Conservation (phyloP, 2,113 vertebrate species). For the Macrotus californicus region DNA sequence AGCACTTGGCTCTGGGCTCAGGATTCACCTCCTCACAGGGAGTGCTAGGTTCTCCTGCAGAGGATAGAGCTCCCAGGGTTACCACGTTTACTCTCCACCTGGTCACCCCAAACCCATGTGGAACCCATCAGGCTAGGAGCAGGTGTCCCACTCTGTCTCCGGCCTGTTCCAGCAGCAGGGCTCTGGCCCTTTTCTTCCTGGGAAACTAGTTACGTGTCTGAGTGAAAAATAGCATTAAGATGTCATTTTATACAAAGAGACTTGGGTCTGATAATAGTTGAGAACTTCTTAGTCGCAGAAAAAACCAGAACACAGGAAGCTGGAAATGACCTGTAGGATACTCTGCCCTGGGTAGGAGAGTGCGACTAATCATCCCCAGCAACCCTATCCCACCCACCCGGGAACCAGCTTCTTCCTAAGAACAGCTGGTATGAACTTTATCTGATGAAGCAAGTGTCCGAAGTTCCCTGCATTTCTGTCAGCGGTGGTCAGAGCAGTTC, state of each 20-base stretch:
- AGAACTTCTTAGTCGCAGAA: neutral
- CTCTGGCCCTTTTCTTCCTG: neutral
- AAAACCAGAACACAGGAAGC: neutral
- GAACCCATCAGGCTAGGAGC: neutral
- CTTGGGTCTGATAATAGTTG: neutral
- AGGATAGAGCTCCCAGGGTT: neutral
- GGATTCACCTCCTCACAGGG: neutral
- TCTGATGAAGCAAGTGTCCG: neutral
- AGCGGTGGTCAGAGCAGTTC: neutral
- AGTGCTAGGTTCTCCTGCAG: neutral
- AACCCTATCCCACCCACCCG: neutral
- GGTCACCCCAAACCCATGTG: accelerated
- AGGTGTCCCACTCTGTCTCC: neutral
- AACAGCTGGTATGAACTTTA: neutral
- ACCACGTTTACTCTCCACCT: no score
- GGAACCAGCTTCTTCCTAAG: neutral
- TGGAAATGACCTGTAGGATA: neutral
- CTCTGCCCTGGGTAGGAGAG: neutral
- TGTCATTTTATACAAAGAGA: neutral
- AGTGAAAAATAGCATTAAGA: neutral
- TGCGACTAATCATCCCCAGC: accelerated
- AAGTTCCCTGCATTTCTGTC: neutral
- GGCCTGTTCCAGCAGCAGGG: neutral
- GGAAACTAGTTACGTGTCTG: neutral
- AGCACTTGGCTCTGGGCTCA: neutral